Evolutionary conservation across 2,797 vertebrate genomes (phyloP), one percentile per base, ranked within the genome.

Genomic region (Arnoldichthys spilopterus): DNA sequence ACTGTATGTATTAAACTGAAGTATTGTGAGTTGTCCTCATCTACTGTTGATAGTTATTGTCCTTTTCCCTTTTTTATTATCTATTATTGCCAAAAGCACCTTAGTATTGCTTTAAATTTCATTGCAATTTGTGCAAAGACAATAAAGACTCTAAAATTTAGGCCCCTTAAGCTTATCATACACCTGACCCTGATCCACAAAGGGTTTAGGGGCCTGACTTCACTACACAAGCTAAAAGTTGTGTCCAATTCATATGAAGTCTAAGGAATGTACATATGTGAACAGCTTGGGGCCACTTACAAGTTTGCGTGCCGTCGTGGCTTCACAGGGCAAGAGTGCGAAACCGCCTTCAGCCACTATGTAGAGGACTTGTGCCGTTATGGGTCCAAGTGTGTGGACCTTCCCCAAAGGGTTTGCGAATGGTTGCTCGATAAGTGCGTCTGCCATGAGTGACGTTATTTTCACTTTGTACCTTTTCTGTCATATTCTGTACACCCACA

Each of bases 331-430:
- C 59, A 43, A 2, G 85, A 74, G 82, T 93, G 92, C 79, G 80
- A 92, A 90, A 91, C 90, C 72, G 87, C 87, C 73, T 85, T 91
- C 89, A 92, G 90, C 84, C 91, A 87, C 80, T 93, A 87, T 77
- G 82, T 90, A 32, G 86, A 90, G 69, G 90, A 90, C 68, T 85
- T 94, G 13, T 91, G 93, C 93, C 90, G 91, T 85, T 88, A 92
- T 6, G 87, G 87, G 86, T 94, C 89, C 86, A 68, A 78, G 66
- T 92, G 89, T 81, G 86, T 75, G 51, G 87, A 90, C 88, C 73
- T 91, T 78, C 87, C 90, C 40, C 61, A 81, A 86, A 91, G 92
- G 67, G 81, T 79, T 84, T 93, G 91, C 78, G 82, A 91, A 80
- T 91, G 87, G 86, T 89, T 91, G 86, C 87, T 90, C 89, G 89